These are phyloP conservation scores for Panulirus ornatus DNA, from an alignment of 1,140 invertebrate species.

Conservation along the genomic window DNA sequence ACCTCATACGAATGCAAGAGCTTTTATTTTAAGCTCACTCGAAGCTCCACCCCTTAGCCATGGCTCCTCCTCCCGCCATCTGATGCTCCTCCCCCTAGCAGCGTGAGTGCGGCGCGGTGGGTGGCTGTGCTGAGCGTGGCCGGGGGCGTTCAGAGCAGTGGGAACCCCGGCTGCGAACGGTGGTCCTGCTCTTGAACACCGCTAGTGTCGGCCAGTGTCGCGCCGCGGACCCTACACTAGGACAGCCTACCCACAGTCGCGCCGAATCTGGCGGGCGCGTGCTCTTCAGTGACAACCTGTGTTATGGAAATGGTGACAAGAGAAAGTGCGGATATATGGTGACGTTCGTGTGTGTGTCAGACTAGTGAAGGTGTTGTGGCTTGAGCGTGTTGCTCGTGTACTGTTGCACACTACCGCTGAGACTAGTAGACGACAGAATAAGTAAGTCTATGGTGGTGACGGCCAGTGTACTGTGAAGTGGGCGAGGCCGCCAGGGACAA, in stretches of 20 bases:
- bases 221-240: constrained; percentile 32
- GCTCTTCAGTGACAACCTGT: constrained; percentile 49
- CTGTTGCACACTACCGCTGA: constrained; percentile 20
- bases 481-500: not conserved
- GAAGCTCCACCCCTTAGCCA: constrained; percentile 22
- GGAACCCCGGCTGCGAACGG: constrained; percentile 66
- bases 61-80: not conserved
- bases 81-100: constrained; percentile 40
- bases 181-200: constrained; percentile 55
- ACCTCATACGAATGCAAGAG: not conserved
- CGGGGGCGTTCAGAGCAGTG: constrained; percentile 69
- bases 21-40: not conserved
- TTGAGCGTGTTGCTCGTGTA: constrained; percentile 23
- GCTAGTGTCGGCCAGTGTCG: constrained; percentile 42
- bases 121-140: constrained; percentile 31
- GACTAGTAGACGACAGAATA: constrained; percentile 12
- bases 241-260: constrained; percentile 12
- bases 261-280: constrained; percentile 31
- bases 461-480: constrained; percentile 9
- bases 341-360: constrained; percentile 51
- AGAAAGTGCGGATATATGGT: constrained; percentile 42
- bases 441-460: not conserved
- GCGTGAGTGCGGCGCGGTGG: constrained; percentile 66
- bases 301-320: constrained; percentile 30
- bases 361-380: constrained; percentile 45